phyloP scores from a whole-genome alignment of 2,797 vertebrate genomes.

The Brachymystax lenok region DNA sequence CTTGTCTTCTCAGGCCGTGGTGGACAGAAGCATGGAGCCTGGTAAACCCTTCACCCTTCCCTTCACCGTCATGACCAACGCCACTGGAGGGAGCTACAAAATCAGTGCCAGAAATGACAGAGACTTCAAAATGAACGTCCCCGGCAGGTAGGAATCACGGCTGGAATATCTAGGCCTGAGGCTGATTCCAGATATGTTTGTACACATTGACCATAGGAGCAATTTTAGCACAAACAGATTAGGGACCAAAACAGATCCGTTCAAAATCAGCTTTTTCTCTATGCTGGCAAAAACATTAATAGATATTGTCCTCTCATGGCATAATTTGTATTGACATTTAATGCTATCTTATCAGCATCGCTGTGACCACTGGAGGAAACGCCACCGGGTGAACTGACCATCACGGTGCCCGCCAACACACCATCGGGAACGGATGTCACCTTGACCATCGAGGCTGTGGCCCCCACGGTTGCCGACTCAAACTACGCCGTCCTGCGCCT shows the following conservation, averaged over 20 bases:
- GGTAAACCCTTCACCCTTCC: constrained; percentile 54
- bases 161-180: neutral
- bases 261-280: neutral
- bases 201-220: neutral
- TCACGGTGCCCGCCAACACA: constrained; percentile 55
- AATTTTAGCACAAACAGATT: neutral
- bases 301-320: neutral
- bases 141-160: constrained; percentile 21
- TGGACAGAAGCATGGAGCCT: constrained; percentile 62
- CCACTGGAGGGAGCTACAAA: constrained; percentile 48
- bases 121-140: constrained; percentile 48
- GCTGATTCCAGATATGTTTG: neutral
- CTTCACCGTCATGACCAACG: constrained; percentile 64
- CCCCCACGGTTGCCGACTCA: constrained; percentile 46
- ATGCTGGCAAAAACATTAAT: neutral
- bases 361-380: constrained; percentile 45
- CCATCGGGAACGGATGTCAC: constrained; percentile 70
- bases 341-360: constrained; percentile 44
- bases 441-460: constrained; percentile 67
- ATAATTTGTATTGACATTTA: neutral
- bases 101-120: constrained; percentile 66
- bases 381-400: constrained; percentile 47
- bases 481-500: constrained; percentile 70
- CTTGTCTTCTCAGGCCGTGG: constrained; percentile 52
- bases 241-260: neutral